A percentile compares a stretch with the other conserved stretches of the same genome.
These are phyloP conservation scores for Chloropsis hardwickii DNA, from an alignment of 2,113 vertebrate genomes.

Conservation along the genomic window DNA sequence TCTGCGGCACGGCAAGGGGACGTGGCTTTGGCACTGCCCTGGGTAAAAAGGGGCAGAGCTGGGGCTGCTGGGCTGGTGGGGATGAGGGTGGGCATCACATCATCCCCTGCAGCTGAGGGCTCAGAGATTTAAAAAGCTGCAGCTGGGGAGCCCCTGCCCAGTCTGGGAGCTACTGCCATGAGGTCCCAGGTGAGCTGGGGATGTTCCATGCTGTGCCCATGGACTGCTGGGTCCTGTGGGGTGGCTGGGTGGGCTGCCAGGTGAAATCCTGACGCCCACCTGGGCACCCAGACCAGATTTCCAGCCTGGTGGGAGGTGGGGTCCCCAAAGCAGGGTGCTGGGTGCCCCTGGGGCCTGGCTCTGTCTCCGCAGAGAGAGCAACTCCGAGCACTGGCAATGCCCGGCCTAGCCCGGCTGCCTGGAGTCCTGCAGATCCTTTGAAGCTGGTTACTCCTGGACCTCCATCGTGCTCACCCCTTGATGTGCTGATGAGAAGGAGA, in stretches of 20 bases:
- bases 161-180: rapidly evolving
- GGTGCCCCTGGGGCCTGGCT: background rate
- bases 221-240: background rate
- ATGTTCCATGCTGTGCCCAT: rapidly evolving
- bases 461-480: rapidly evolving
- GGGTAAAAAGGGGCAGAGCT: background rate
- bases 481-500: background rate
- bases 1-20: background rate
- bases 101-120: background rate
- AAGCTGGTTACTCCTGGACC: background rate
- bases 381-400: rapidly evolving
- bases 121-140: background rate
- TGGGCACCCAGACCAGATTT: too few relatives aligned
- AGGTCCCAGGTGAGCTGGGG: background rate
- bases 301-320: background rate
- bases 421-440: background rate
- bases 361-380: background rate
- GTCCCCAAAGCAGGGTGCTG: background rate
- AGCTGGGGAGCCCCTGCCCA: background rate
- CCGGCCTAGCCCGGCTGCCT: background rate
- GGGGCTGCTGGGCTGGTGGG: background rate
- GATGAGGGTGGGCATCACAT: too few relatives aligned
- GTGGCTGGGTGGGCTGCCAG: background rate
- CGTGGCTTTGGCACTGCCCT: rapidly evolving
- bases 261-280: background rate